Percentiles rank a stretch among this genome's conserved stretches.
phyloP scores from a whole-genome alignment of 2,797 vertebrate genomes.

The Hoplostethus atlanticus region DNA sequence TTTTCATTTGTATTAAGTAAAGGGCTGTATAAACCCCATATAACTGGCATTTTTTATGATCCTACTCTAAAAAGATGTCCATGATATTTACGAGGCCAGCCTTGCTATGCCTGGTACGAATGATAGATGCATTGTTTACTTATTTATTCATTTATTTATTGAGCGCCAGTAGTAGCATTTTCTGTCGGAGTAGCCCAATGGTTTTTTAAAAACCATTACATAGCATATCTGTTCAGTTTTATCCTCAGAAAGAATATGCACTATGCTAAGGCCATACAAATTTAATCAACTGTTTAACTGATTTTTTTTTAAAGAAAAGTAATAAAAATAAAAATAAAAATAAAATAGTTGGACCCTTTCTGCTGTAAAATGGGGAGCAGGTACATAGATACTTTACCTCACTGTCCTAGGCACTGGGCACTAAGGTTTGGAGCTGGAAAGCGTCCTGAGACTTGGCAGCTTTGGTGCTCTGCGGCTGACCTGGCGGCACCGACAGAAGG shows the following conservation, averaged over 20 bases:
- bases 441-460: too few relatives aligned
- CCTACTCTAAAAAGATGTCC: slow-evolving; percentile 48
- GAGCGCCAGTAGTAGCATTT: slow-evolving; percentile 37
- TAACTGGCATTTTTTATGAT: slow-evolving; percentile 60
- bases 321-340: too few relatives aligned
- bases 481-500: too few relatives aligned
- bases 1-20: slow-evolving; percentile 46
- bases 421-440: too few relatives aligned
- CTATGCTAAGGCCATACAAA: slow-evolving; percentile 6
- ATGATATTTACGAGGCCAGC: slow-evolving; percentile 62
- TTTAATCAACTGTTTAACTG: too few relatives aligned
- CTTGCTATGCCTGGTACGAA: slow-evolving; percentile 38
- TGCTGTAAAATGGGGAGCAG: too few relatives aligned
- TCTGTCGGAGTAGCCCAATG: slow-evolving; percentile 9
- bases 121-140: slow-evolving; percentile 45
- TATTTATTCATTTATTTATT: slow-evolving; percentile 66
- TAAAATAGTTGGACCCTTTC: too few relatives aligned
- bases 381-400: too few relatives aligned
- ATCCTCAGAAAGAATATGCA: slow-evolving; percentile 31
- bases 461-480: too few relatives aligned
- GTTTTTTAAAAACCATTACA: slow-evolving; percentile 37
- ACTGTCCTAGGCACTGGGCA: too few relatives aligned
- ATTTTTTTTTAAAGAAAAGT: too few relatives aligned
- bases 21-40: slow-evolving; percentile 36
- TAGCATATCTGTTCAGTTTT: slow-evolving; percentile 42